Percentiles rank a stretch among this genome's conserved stretches.
Evolutionary conservation across 2,888 invertebrate species (phyloP).

Genomic region (Autographa gamma): DNA sequence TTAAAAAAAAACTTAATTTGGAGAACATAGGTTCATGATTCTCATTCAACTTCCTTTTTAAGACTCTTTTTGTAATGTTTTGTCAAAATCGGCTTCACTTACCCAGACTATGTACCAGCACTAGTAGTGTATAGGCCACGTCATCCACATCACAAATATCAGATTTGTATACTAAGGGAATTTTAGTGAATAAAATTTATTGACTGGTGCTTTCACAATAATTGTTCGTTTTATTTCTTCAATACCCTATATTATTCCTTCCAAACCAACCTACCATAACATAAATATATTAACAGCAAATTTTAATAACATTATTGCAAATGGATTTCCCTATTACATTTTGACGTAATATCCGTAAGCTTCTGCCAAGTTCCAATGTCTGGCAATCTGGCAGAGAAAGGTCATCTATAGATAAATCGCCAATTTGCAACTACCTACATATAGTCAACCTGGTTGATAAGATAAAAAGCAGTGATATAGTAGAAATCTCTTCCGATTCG

Average conservation of each 20-base stretch:
- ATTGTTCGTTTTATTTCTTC: conserved; percentile 82
- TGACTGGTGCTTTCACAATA: conserved; percentile 89
- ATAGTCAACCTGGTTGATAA: too few relatives aligned
- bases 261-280: neutral
- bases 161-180: conserved; percentile 84
- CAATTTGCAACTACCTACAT: too few relatives aligned
- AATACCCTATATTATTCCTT: neutral
- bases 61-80: conserved; percentile 12
- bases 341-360: too few relatives aligned
- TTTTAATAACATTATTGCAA: too few relatives aligned
- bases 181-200: conserved; percentile 87
- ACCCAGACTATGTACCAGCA: conserved; percentile 53
- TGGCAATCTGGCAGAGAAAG: too few relatives aligned
- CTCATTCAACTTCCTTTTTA: neutral
- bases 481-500: too few relatives aligned
- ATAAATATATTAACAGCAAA: too few relatives aligned
- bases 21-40: neutral
- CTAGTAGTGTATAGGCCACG: conserved; percentile 64
- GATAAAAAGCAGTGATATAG: too few relatives aligned
- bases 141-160: conserved; percentile 65
- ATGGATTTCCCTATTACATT: too few relatives aligned
- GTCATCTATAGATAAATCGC: too few relatives aligned
- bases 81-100: conserved; percentile 20
- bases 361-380: too few relatives aligned
- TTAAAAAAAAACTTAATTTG: too few relatives aligned